Evolutionary conservation across 2,888 invertebrate genomes (phyloP).

Genomic region (Drosophila phalerata): DNA sequence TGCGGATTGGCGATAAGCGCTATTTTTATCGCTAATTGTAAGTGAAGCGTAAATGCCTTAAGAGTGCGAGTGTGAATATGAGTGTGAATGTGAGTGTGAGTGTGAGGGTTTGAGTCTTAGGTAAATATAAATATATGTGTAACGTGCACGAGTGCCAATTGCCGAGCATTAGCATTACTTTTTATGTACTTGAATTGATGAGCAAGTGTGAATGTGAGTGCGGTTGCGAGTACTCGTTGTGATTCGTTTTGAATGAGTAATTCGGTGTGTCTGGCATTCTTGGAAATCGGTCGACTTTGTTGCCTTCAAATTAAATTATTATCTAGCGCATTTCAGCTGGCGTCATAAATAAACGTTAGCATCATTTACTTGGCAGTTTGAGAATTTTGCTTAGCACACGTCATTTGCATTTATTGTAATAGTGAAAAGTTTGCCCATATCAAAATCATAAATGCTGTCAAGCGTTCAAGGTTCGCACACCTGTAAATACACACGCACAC

Average conservation of each 20-base stretch:
- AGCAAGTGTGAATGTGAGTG: constrained; percentile 8
- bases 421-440: constrained; percentile 66
- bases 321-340: constrained; percentile 62
- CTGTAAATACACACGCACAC: constrained; percentile 36
- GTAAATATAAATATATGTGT: constrained; percentile 64
- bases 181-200: constrained; percentile 67
- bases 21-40: constrained; percentile 72
- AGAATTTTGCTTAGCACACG: constrained; percentile 20
- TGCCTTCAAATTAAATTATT: constrained; percentile 76
- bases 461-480: constrained; percentile 63
- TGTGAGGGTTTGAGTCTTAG: constrained; percentile 7
- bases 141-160: constrained; percentile 56
- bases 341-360: constrained; percentile 53
- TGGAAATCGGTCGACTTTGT: constrained; percentile 50
- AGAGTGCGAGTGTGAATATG: neutral
- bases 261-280: constrained; percentile 8
- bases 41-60: constrained; percentile 60
- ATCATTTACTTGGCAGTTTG: neutral
- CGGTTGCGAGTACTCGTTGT: constrained; percentile 12
- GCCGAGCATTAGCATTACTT: constrained; percentile 66
- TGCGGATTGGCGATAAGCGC: constrained; percentile 64
- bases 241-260: constrained; percentile 15
- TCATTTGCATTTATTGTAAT: constrained; percentile 77
- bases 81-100: neutral
- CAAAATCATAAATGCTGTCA: constrained; percentile 67